A percentile compares a stretch with the other conserved stretches of the same genome.
Conservation (phyloP, 1,140 invertebrate species). For the Marisa cornuarietis region DNA sequence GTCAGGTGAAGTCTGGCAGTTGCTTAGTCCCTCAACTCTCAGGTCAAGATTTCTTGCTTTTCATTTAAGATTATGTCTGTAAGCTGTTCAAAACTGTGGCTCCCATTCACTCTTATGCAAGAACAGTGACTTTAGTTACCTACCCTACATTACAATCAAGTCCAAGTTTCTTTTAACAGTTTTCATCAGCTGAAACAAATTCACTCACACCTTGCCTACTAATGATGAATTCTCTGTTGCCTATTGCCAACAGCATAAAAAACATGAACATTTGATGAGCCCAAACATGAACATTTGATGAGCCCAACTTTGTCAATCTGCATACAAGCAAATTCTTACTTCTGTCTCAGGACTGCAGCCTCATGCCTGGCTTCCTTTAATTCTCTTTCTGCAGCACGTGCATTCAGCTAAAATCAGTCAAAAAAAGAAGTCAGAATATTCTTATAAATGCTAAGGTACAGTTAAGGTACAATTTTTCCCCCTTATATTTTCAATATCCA, state of each 20-base stretch:
- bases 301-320: too few relatives aligned
- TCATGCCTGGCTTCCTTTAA: conserved; percentile 56
- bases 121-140: not conserved
- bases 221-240: not conserved
- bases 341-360: conserved; percentile 53
- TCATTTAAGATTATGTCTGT: too few relatives aligned
- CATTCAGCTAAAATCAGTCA: conserved; percentile 45
- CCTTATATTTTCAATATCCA: too few relatives aligned
- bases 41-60: too few relatives aligned
- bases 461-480: too few relatives aligned
- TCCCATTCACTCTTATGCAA: too few relatives aligned
- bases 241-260: too few relatives aligned
- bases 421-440: not conserved
- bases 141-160: not conserved
- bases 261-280: not conserved
- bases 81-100: too few relatives aligned
- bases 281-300: not conserved
- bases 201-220: not conserved
- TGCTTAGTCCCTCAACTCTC: too few relatives aligned
- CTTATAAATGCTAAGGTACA: too few relatives aligned
- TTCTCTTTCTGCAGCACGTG: conserved; percentile 58
- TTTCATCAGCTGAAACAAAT: not conserved
- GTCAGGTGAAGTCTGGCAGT: too few relatives aligned
- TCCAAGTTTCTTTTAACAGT: not conserved
- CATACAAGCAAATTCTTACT: conserved; percentile 42